Evolutionary conservation across 1,140 invertebrate genomes (phyloP).

Genomic region (Berghia stephanieae): DNA sequence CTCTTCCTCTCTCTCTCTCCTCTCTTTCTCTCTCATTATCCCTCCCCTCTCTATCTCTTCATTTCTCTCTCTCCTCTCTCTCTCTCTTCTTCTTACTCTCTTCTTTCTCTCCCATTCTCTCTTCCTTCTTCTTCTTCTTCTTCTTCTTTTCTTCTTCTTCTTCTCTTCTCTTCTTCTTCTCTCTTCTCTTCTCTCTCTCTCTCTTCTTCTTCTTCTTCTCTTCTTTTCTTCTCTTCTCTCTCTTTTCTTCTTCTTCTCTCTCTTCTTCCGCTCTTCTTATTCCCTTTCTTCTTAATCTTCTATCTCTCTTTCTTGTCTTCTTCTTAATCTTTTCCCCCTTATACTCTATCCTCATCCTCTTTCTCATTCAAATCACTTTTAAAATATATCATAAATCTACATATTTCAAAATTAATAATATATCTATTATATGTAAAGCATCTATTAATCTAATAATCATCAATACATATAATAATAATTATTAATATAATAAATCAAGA

Average conservation of each 20-base stretch:
- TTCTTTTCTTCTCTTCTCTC: background rate
- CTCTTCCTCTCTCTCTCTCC: too few relatives aligned
- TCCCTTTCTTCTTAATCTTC: background rate
- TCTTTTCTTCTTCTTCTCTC: background rate
- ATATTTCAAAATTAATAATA: too few relatives aligned
- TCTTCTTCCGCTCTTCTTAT: background rate
- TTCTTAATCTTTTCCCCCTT: background rate
- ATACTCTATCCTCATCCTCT: background rate
- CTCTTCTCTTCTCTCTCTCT: background rate
- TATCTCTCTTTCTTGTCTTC: conserved; percentile 10
- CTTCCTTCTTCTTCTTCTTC: background rate
- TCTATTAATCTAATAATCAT: too few relatives aligned
- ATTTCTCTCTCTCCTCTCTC: too few relatives aligned
- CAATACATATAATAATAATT: too few relatives aligned
- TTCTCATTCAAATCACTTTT: background rate
- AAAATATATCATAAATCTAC: too few relatives aligned
- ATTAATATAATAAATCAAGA: too few relatives aligned
- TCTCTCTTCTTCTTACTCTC: too few relatives aligned
- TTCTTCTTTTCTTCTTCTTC: background rate
- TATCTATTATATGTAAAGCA: too few relatives aligned
- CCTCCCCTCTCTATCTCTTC: too few relatives aligned
- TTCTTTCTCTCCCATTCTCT: too few relatives aligned
- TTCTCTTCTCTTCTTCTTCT: background rate
- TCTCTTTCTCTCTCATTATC: too few relatives aligned
- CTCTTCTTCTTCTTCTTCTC: background rate